Evolutionary conservation across 2,888 invertebrate genomes (phyloP).

Genomic region (Protodeltote pygarga): DNA sequence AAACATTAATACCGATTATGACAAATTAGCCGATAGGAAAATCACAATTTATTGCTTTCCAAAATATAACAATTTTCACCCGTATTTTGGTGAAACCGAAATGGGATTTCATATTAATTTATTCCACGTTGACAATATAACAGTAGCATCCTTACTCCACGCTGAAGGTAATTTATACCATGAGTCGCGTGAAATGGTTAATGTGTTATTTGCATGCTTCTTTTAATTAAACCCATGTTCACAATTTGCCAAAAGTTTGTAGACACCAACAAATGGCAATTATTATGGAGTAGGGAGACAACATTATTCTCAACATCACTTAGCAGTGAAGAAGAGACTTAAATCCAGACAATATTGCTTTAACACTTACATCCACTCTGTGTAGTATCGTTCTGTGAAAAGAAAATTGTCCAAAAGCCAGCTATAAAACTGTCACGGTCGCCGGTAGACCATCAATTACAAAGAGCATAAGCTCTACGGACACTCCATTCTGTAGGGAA

Average conservation of each 20-base stretch:
- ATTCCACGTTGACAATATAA: conserved; percentile 34
- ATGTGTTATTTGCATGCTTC: conserved; percentile 26
- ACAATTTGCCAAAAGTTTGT: conserved; percentile 1
- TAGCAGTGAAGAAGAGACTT: conserved; percentile 17
- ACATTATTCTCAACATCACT: conserved; percentile 10
- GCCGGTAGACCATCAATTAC: conserved; percentile 48
- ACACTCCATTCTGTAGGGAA: conserved; percentile 43
- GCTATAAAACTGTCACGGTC: conserved; percentile 48
- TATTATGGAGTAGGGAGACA: conserved; percentile 1
- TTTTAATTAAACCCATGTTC: conserved; percentile 15
- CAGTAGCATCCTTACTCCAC: conserved; percentile 22
- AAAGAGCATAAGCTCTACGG: conserved; percentile 46
- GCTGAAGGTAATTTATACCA: conserved; percentile 27
- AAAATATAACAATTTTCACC: conserved; percentile 42
- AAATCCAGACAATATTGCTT: conserved; percentile 18
- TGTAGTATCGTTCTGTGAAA: conserved; percentile 26
- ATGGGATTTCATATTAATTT: conserved; percentile 31
- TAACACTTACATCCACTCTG: conserved; percentile 26
- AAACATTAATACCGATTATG: conserved; percentile 37
- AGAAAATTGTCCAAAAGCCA: conserved; percentile 39
- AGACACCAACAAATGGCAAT: background rate
- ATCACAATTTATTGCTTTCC: conserved; percentile 33
- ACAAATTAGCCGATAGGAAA: conserved; percentile 40
- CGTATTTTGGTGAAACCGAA: conserved; percentile 16
- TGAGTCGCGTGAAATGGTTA: conserved; percentile 12